phyloP scores from a whole-genome alignment of 1,140 invertebrate species.

The Drosophila aff. region DNA sequence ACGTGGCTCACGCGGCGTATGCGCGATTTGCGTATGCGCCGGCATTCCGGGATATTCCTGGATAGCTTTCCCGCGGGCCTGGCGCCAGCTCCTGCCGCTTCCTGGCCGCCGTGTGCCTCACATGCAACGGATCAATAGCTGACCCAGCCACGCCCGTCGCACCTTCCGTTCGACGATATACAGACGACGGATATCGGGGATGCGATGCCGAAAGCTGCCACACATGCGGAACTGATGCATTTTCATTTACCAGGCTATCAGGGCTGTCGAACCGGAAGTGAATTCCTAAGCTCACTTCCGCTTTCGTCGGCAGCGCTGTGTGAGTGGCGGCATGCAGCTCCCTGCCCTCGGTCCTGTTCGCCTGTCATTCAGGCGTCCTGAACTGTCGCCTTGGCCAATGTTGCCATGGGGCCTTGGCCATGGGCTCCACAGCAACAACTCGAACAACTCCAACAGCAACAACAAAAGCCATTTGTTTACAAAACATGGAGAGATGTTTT shows the following conservation, averaged over 20 bases:
- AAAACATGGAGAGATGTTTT: slow-evolving; percentile 17
- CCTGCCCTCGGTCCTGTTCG: slow-evolving; percentile 34
- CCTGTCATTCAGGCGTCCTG: slow-evolving; percentile 63
- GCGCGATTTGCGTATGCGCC: slow-evolving; percentile 23
- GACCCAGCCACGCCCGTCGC: slow-evolving; percentile 67
- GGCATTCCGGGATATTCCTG: background rate
- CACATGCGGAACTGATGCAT: slow-evolving; percentile 84
- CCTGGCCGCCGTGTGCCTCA: slow-evolving; percentile 55
- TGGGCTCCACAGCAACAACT: slow-evolving; percentile 30
- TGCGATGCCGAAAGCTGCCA: slow-evolving; percentile 48
- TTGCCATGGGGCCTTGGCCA: slow-evolving; percentile 74
- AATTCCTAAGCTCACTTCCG: slow-evolving; percentile 73
- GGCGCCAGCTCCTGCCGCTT: slow-evolving; percentile 24
- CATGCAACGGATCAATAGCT: slow-evolving; percentile 82
- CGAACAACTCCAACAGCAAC: background rate
- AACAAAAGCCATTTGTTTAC: slow-evolving; percentile 10
- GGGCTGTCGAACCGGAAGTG: slow-evolving; percentile 71
- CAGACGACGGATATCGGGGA: slow-evolving; percentile 39
- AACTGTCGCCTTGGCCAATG: slow-evolving; percentile 74
- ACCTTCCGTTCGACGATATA: slow-evolving; percentile 10
- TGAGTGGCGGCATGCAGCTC: background rate
- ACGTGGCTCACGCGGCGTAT: slow-evolving; percentile 29
- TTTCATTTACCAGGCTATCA: slow-evolving; percentile 79
- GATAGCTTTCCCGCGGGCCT: slow-evolving; percentile 11
- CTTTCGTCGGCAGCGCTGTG: background rate